Conservation (phyloP, 2,113 vertebrate species). For the Anseranas semipalmata region DNA sequence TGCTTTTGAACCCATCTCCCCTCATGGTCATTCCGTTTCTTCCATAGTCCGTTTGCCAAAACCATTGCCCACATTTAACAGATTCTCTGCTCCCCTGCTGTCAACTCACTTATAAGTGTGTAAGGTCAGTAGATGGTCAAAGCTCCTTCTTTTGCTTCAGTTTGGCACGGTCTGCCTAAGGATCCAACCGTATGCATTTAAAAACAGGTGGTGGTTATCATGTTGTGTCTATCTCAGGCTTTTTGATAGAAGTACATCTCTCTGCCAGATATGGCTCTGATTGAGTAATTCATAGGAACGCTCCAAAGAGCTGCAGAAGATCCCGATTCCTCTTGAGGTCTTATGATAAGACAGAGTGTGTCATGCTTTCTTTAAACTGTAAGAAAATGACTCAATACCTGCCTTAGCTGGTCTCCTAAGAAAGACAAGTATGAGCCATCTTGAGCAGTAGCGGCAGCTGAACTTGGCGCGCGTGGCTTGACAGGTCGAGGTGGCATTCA, state of each 20-base stretch:
- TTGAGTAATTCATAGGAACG: accelerated
- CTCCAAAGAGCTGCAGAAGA: not conserved
- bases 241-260: not conserved
- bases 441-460: not conserved
- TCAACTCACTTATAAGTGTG: not conserved
- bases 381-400: not conserved
- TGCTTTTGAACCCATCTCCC: not conserved
- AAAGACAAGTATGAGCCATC: not conserved
- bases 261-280: not conserved
- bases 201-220: not conserved
- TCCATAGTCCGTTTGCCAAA: not conserved
- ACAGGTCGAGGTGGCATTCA: not conserved
- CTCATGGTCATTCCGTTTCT: not conserved
- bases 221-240: not conserved
- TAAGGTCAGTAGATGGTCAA: not conserved
- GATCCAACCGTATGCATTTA: accelerated
- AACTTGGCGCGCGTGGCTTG: too few relatives aligned
- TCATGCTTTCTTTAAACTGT: not conserved
- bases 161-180: not conserved
- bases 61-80: not conserved
- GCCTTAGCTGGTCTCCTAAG: not conserved
- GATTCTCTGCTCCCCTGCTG: not conserved
- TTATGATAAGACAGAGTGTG: not conserved
- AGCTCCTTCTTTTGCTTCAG: not conserved
- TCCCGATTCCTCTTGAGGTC: not conserved